Evolutionary conservation across 2,888 invertebrate species (phyloP).

Genomic region (Smittia sp.): DNA sequence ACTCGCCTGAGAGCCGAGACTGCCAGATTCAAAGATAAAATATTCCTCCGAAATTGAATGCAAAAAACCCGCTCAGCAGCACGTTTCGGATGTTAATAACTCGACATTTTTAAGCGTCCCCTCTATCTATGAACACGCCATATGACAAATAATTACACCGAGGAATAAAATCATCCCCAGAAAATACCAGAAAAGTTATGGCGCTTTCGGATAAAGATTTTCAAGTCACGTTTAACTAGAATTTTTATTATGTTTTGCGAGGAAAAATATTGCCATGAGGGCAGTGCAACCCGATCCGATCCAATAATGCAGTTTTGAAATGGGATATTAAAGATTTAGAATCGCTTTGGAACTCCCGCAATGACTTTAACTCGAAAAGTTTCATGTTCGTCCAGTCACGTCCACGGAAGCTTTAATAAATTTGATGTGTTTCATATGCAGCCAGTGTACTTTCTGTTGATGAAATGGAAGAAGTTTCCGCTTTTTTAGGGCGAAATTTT

Average conservation of each 20-base stretch:
- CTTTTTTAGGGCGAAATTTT: neutral
- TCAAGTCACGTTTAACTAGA: conserved; percentile 18
- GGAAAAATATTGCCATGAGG: neutral
- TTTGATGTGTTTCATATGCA: neutral
- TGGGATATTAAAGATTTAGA: neutral
- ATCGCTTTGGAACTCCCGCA: neutral
- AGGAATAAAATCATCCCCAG: neutral
- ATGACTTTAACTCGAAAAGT: conserved; percentile 13
- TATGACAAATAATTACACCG: conserved; percentile 23
- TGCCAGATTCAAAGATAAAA: neutral
- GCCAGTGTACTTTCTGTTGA: neutral
- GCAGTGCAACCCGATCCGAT: neutral
- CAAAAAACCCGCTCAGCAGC: neutral
- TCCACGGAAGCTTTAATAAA: neutral
- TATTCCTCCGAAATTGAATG: neutral
- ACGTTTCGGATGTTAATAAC: conserved; percentile 20
- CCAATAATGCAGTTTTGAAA: conserved; percentile 2
- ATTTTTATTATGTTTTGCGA: conserved; percentile 10
- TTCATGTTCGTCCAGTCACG: neutral
- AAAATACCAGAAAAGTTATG: neutral
- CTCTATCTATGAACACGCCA: conserved; percentile 13
- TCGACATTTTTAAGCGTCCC: neutral
- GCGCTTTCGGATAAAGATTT: neutral
- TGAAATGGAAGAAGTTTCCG: neutral
- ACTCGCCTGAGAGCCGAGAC: neutral